Evolutionary conservation across 1,140 invertebrate genomes (phyloP).

Genomic region (Heliconius himera): DNA sequence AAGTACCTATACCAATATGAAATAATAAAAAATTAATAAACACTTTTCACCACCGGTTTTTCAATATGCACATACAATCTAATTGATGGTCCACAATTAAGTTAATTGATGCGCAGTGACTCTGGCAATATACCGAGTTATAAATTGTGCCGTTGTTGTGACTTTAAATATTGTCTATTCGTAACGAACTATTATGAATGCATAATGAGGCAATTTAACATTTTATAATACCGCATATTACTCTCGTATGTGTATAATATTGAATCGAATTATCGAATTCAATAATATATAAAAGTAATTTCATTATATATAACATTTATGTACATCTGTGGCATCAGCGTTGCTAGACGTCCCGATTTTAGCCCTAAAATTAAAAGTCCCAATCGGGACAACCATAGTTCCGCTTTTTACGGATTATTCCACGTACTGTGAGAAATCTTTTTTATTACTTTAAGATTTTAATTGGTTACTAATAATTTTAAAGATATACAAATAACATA

Average conservation of each 20-base stretch:
- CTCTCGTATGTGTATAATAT: not conserved
- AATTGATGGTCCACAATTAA: constrained; percentile 51
- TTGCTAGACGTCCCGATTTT: no score
- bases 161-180: constrained; percentile 30
- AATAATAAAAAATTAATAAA: not conserved
- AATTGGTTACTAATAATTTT: no score
- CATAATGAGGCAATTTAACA: constrained; percentile 24
- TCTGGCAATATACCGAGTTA: constrained; percentile 25
- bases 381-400: no score
- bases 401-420: no score
- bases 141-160: constrained; percentile 28
- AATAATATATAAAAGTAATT: not conserved
- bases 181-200: constrained; percentile 26
- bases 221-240: constrained; percentile 15
- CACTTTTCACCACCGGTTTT: not conserved
- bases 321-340: no score
- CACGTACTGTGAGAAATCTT: no score
- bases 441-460: no score
- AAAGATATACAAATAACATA: no score
- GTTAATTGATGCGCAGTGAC: constrained; percentile 28
- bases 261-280: not conserved
- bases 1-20: not conserved
- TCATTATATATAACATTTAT: not conserved
- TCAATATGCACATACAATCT: constrained; percentile 36
- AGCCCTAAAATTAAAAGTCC: no score